Conservation (phyloP, 2,113 vertebrate genomes). For the Lepisosteus osseus region DNA sequence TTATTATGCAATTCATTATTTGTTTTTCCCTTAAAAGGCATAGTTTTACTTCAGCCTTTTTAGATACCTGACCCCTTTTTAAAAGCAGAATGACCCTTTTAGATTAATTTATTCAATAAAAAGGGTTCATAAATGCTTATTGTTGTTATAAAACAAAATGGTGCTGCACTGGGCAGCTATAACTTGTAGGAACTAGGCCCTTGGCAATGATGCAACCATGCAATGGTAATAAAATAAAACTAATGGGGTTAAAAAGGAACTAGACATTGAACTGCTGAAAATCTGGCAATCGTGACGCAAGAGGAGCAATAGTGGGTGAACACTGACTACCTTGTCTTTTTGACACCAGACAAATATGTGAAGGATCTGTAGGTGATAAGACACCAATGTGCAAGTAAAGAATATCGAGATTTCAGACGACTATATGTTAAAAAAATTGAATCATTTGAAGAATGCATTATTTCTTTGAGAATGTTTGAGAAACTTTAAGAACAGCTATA, state of each 20-base stretch:
- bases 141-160: too few species aligned
- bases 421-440: too few species aligned
- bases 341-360: too few species aligned
- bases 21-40: too few species aligned
- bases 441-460: too few species aligned
- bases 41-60: background rate
- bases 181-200: background rate
- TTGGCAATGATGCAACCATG: background rate
- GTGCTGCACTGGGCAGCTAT: background rate
- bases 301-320: background rate
- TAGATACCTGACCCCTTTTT: background rate
- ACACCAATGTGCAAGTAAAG: too few species aligned
- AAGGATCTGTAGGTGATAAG: too few species aligned
- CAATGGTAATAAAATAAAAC: background rate
- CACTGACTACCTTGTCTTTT: background rate
- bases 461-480: too few species aligned
- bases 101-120: conserved; percentile 1
- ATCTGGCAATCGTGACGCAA: background rate
- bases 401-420: too few species aligned
- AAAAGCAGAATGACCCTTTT: background rate
- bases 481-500: too few species aligned
- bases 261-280: background rate
- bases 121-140: background rate
- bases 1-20: too few species aligned
- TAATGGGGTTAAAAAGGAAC: background rate